Base-by-base conservation (phyloP, 2,113 vertebrate genomes). In the Myxocyprinus asiaticus region DNA sequence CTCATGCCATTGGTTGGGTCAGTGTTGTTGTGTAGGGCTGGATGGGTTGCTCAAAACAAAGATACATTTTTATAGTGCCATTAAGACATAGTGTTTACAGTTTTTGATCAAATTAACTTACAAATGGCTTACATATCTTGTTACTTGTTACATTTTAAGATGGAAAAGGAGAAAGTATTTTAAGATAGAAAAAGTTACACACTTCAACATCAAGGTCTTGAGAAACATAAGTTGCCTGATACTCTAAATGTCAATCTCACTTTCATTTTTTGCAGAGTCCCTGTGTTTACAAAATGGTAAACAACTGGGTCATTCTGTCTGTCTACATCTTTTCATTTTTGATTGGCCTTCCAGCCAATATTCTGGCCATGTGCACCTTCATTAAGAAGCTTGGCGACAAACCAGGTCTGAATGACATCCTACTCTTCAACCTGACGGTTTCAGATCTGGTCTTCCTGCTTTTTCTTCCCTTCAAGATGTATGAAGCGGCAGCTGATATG, bases 401-500 rank as follows among this genome's bases (percentile, higher is more conserved):
- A 4, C 76, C 89, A 0, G 86, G 88, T 0, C 87, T 92, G 0
- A 83, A 90, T 1, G 91, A 93, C 82, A 77, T 94, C 82, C 88
- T 94, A 0, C 87, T 94, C 75, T 88, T 95, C 78, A 93, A 89
- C 86, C 82, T 94, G 75, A 93, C 91, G 0, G 48, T 88, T 14
- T 91, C 92, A 0, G 93, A 95, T 81, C 87, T 94, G 0, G 42
- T 93, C 1, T 89, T 94, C 33, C 82, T 94, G 33, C 47, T 93
- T 76, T 83, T 95, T 78, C 88, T 93, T 68, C 94, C 93, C 0
- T 85, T 94, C 56, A 93, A 91, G 89, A 93, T 94, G 70, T 7
- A 83, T 0, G 92, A 94, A 73, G 90, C 89, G 0, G 65, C 87
- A 0, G 44, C 15, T 0, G 8, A 53, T 65, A 84, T 87, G 83